A percentile compares a stretch with the other conserved stretches of the same genome.
Conservation (phyloP, 2,113 vertebrate species). For the Phocoena sinus region DNA sequence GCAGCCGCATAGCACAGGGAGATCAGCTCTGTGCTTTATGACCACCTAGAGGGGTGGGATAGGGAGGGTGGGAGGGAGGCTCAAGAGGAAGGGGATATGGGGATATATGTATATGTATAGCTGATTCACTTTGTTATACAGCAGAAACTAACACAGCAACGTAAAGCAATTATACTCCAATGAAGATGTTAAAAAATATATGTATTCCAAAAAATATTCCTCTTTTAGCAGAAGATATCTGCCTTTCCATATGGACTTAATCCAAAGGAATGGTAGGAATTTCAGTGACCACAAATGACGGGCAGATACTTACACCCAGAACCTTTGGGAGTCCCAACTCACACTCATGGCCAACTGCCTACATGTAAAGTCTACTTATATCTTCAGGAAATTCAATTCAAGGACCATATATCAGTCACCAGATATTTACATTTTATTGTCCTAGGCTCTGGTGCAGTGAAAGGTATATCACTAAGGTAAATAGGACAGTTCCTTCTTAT, state of each 20-base stretch:
- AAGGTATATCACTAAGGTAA: neutral
- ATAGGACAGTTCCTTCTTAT: neutral
- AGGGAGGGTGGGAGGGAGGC: too few species aligned
- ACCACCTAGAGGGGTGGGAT: too few species aligned
- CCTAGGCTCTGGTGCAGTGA: neutral
- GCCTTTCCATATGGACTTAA: neutral
- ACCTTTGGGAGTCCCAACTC: neutral
- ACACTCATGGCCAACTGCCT: neutral
- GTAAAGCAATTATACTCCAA: too few species aligned
- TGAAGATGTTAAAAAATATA: neutral
- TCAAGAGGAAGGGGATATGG: too few species aligned
- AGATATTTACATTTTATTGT: neutral
- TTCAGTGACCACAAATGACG: neutral
- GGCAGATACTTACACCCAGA: neutral
- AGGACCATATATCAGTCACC: neutral
- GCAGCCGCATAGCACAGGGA: too few species aligned
- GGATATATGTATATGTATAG: too few species aligned
- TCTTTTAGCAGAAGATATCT: neutral
- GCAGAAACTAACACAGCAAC: too few species aligned
- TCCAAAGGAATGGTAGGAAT: neutral
- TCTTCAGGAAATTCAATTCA: neutral
- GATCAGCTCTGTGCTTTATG: fast-evolving
- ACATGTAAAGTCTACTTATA: neutral
- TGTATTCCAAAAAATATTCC: neutral
- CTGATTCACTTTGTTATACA: too few species aligned